Conservation (phyloP, 2,888 invertebrate genomes). For the Agonopterix subpropinquella region DNA sequence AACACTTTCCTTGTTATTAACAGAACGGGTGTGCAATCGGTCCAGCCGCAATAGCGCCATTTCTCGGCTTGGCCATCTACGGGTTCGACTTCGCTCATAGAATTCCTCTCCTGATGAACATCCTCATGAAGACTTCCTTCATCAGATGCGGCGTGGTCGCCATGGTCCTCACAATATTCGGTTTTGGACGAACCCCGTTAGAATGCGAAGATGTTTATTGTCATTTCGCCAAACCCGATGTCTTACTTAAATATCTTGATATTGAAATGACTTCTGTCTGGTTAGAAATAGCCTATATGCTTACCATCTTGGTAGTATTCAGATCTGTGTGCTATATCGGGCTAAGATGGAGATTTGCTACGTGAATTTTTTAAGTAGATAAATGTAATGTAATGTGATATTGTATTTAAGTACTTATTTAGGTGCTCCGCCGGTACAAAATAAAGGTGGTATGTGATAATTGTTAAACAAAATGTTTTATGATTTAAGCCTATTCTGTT, state of each 20-base stretch:
- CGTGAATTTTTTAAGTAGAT: conserved; percentile 34
- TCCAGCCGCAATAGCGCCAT: conserved; percentile 78
- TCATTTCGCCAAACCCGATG: conserved; percentile 79
- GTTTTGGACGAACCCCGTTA: conserved; percentile 73
- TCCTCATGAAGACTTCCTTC: conserved; percentile 79
- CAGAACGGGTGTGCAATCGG: conserved; percentile 83
- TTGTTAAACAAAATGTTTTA: conserved; percentile 2
- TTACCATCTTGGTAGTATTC: conserved; percentile 72
- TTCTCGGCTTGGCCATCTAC: conserved; percentile 80
- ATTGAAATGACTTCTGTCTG: conserved; percentile 74
- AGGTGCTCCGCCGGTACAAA: conserved; percentile 16
- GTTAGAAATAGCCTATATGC: conserved; percentile 70
- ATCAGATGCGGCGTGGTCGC: conserved; percentile 80
- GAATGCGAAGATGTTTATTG: conserved; percentile 78
- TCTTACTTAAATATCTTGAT: conserved; percentile 76
- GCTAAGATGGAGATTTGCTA: conserved; percentile 70
- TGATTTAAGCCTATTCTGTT: background rate
- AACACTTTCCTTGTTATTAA: background rate
- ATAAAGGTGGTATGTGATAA: conserved; percentile 15
- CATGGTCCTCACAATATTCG: conserved; percentile 78
- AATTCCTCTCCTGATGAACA: conserved; percentile 76
- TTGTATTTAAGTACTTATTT: conserved; percentile 9
- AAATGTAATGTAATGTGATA: conserved; percentile 9
- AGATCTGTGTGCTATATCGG: conserved; percentile 75
- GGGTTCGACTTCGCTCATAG: conserved; percentile 82